Conservation (phyloP, 2,888 invertebrate species). For the Clanis bilineata region DNA sequence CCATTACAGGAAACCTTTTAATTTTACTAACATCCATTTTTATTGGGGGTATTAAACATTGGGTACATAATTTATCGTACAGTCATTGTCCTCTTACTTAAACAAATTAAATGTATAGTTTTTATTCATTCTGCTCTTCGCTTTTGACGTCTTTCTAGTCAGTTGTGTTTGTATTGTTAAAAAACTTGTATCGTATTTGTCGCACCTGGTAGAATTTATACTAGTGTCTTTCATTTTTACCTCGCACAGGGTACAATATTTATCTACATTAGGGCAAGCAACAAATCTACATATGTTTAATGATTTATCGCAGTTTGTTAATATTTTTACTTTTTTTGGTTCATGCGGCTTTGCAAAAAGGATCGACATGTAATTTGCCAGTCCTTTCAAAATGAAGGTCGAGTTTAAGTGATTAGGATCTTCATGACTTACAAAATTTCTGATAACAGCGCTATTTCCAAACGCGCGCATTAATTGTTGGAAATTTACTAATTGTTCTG, state of each 20-base stretch:
- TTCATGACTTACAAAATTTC: conserved; percentile 4
- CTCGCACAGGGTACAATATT: conserved; percentile 58
- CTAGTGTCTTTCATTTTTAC: conserved; percentile 28
- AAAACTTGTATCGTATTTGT: conserved; percentile 37
- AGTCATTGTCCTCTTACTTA: conserved; percentile 1
- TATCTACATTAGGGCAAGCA: conserved; percentile 46
- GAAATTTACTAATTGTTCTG: conserved; percentile 30
- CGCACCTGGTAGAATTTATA: conserved; percentile 42
- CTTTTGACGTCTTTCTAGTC: not conserved
- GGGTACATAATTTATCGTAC: conserved; percentile 28
- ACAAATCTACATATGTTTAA: conserved; percentile 53
- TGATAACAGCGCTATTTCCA: conserved; percentile 14
- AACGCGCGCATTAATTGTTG: conserved; percentile 24
- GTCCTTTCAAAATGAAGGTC: conserved; percentile 2
- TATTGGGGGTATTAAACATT: conserved; percentile 27
- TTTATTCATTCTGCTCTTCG: not conserved
- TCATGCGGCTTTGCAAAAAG: not conserved
- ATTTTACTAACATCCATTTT: conserved; percentile 41
- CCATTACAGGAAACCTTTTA: conserved; percentile 50
- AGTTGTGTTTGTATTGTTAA: conserved; percentile 27
- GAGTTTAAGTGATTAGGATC: conserved; percentile 14
- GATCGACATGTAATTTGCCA: not conserved
- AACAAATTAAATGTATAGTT: not conserved
- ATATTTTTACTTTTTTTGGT: conserved; percentile 37
- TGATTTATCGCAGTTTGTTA: conserved; percentile 47